Base-by-base conservation (phyloP, 1,140 invertebrate species). In the Ceratosolen solmsi region DNA sequence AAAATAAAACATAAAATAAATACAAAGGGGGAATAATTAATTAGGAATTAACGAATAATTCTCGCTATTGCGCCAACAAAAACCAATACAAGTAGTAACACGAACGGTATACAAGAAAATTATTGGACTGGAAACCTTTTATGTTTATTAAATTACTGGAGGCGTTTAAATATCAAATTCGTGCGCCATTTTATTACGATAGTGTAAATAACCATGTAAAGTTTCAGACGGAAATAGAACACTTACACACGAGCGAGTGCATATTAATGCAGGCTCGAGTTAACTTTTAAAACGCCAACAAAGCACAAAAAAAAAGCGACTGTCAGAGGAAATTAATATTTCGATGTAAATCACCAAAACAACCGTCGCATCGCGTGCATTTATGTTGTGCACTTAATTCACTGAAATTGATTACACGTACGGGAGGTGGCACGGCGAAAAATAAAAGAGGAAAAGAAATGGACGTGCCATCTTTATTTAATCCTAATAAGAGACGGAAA, bases 401-500 rank as follows among this genome's bases (percentile, higher is more conserved):
- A 51, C 9, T 72, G 27, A 63, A 30, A 30, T 15, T 30, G 25
- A 63, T 30, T 63, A 33, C 58, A 63, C 58, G n/a, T 27, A 25
- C 4, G 9, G 3, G 38, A n/a, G 33, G 1, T 20, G 5, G 3
- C 8, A 8, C 1, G 9, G 3, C n/a, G n/a, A n/a, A n/a, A n/a
- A n/a, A n/a, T n/a, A n/a, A n/a, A n/a, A n/a, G n/a, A n/a, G 38
- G 41, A 15, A 41, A 72, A 72, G 22, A 30, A 51, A 27, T n/a
- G n/a, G 1, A 4, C 2, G n/a, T 17, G 20, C 11, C 22, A 51
- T 51, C 46, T 74, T 56, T 30, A 56, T 56, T 74, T 74, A 36
- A 33, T 54, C 72, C 27, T n/a, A 56, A 49, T 74, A 56, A 56
- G 27, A 75, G 54, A 60, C 22, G 54, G 85, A 87, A 75, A 75